These are phyloP conservation scores for Lottia scabra DNA, from an alignment of 2,888 invertebrate species.

Conservation along the genomic window DNA sequence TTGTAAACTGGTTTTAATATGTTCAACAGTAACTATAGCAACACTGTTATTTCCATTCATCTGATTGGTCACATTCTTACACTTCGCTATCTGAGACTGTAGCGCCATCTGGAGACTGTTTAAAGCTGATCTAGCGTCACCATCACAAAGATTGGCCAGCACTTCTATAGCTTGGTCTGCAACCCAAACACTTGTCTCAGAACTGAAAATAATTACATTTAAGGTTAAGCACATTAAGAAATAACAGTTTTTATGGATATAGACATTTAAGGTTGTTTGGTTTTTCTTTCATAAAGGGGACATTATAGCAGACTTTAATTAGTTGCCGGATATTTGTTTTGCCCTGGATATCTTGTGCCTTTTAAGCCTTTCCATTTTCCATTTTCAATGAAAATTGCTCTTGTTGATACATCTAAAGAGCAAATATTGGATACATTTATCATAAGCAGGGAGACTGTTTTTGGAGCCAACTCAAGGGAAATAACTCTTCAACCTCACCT, in stretches of 20 bases:
- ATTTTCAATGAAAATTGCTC: no score
- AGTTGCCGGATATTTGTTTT: no score
- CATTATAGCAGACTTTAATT: no score
- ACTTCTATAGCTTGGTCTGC: slow-evolving; percentile 77
- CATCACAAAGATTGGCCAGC: slow-evolving; percentile 83
- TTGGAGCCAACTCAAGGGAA: no score
- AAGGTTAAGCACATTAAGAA: not conserved
- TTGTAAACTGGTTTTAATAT: slow-evolving; percentile 80
- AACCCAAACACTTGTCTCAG: slow-evolving; percentile 36
- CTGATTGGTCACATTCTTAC: slow-evolving; percentile 14
- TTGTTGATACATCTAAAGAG: no score
- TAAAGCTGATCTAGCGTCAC: slow-evolving; percentile 84
- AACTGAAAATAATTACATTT: not conserved
- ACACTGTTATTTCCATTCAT: not conserved
- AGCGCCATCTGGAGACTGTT: slow-evolving; percentile 81
- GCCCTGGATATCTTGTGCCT: no score
- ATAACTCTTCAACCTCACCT: no score
- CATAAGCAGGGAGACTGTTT: no score
- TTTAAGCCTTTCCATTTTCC: no score
- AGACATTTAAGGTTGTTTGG: not conserved
- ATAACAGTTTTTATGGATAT: no score
- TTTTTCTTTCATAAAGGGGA: not conserved
- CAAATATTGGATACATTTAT: no score
- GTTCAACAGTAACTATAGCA: slow-evolving; percentile 74
- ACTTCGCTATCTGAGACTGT: slow-evolving; percentile 69